phyloP scores from a whole-genome alignment of 2,888 invertebrate species.

The Kuschelorhynchus macadamiae region DNA sequence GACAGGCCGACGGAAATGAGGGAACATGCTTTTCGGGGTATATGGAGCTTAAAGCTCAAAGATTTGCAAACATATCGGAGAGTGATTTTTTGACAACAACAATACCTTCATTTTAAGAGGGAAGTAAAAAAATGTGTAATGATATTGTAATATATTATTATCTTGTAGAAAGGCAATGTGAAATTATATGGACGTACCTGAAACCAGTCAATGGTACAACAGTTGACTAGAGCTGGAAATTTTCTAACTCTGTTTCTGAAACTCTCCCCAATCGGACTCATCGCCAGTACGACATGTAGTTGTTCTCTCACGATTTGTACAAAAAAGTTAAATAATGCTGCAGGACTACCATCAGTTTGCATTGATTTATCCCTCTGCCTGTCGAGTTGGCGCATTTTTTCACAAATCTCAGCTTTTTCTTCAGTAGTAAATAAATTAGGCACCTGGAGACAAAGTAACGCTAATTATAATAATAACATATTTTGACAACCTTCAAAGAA shows the following conservation, averaged over 20 bases:
- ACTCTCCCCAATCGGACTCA: slow-evolving; percentile 92
- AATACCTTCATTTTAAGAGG: too few relatives aligned
- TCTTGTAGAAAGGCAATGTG: background rate
- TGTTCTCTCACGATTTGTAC: slow-evolving; percentile 90
- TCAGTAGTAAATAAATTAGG: slow-evolving; percentile 90
- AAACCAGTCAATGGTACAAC: slow-evolving; percentile 97
- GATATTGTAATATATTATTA: too few relatives aligned
- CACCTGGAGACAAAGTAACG: too few relatives aligned
- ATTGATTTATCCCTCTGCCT: slow-evolving; percentile 87
- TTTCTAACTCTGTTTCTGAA: slow-evolving; percentile 87
- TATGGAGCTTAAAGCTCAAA: too few relatives aligned
- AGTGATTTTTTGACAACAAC: too few relatives aligned
- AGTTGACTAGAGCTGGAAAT: slow-evolving; percentile 94
- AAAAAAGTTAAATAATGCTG: slow-evolving; percentile 92
- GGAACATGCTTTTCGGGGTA: too few relatives aligned
- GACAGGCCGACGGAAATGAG: too few relatives aligned
- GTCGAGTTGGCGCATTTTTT: slow-evolving; percentile 93
- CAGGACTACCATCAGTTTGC: slow-evolving; percentile 93
- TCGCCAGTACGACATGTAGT: slow-evolving; percentile 88
- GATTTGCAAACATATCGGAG: too few relatives aligned
- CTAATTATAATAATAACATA: too few relatives aligned
- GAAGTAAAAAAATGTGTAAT: too few relatives aligned
- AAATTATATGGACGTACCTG: too few relatives aligned
- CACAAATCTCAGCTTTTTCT: slow-evolving; percentile 91
- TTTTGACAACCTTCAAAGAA: too few relatives aligned